Percentiles rank a stretch among this genome's conserved stretches.
Evolutionary conservation across 2,113 vertebrate species (phyloP).

Genomic region (Ceyx melanurus): DNA sequence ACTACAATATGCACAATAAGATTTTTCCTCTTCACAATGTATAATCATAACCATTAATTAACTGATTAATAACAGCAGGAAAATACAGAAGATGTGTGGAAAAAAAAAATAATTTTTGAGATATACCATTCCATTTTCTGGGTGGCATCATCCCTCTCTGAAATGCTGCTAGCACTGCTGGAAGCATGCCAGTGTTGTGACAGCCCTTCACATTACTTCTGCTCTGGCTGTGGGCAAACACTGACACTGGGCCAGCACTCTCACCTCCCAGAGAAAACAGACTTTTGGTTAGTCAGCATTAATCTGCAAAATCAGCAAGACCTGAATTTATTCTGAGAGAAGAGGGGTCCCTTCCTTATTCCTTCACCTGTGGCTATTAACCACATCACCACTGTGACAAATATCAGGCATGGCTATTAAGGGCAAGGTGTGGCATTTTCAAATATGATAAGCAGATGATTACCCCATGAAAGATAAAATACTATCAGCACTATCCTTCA

Average conservation of each 20-base stretch:
- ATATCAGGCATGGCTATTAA: too few species aligned
- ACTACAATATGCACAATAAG: not conserved
- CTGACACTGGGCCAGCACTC: not conserved
- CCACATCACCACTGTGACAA: too few species aligned
- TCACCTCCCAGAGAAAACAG: not conserved
- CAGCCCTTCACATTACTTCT: not conserved
- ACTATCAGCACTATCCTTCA: not conserved
- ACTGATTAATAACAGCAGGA: not conserved
- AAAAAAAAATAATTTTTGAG: not conserved
- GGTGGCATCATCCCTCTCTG: not conserved
- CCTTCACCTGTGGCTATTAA: not conserved
- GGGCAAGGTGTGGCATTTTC: too few species aligned
- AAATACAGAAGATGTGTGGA: not conserved
- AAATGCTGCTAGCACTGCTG: not conserved
- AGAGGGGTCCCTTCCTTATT: not conserved
- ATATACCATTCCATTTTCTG: rapidly evolving
- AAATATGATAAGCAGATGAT: not conserved
- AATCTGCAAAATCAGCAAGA: not conserved
- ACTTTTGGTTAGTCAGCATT: not conserved
- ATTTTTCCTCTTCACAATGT: not conserved
- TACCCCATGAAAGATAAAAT: not conserved
- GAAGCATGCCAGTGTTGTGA: not conserved
- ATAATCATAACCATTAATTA: not conserved
- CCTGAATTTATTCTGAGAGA: not conserved
- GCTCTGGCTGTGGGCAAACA: not conserved